These are phyloP conservation scores for Struthio camelus DNA, from an alignment of 2,113 vertebrate genomes.

Conservation along the genomic window DNA sequence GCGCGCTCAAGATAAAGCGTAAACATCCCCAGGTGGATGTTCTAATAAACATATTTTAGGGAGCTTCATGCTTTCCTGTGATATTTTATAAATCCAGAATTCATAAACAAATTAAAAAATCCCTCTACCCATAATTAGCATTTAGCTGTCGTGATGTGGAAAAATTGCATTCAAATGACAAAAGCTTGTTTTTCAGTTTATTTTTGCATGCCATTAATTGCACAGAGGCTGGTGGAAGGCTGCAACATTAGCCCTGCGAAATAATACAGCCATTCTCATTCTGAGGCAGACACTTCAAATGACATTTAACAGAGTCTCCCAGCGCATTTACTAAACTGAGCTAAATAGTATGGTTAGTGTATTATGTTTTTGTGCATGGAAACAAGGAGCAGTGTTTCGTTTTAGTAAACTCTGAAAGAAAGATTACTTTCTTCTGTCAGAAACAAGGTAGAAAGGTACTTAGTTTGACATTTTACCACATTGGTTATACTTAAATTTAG, in stretches of 20 bases:
- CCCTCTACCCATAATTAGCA: not conserved
- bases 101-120: not conserved
- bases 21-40: not conserved
- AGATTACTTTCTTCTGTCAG: constrained; percentile 22
- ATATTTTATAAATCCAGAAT: not conserved
- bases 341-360: not conserved
- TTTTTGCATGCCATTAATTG: constrained; percentile 13
- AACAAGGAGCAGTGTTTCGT: constrained; percentile 8
- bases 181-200: not conserved
- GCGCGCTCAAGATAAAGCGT: not conserved
- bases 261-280: not conserved
- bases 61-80: not conserved
- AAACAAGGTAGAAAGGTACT: constrained; percentile 2
- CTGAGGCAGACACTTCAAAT: constrained; percentile 31
- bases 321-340: constrained; percentile 5
- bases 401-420: constrained; percentile 26
- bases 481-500: constrained; percentile 38
- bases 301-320: constrained; percentile 33
- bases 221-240: not conserved
- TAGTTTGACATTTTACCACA: constrained; percentile 27
- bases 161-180: not conserved
- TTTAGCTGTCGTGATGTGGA: not conserved
- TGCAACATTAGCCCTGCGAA: not conserved
- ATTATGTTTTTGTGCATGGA: not conserved
- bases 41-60: not conserved